Evolutionary conservation across 2,888 invertebrate species (phyloP).

Genomic region (Ashinkailepas kermadecensis): DNA sequence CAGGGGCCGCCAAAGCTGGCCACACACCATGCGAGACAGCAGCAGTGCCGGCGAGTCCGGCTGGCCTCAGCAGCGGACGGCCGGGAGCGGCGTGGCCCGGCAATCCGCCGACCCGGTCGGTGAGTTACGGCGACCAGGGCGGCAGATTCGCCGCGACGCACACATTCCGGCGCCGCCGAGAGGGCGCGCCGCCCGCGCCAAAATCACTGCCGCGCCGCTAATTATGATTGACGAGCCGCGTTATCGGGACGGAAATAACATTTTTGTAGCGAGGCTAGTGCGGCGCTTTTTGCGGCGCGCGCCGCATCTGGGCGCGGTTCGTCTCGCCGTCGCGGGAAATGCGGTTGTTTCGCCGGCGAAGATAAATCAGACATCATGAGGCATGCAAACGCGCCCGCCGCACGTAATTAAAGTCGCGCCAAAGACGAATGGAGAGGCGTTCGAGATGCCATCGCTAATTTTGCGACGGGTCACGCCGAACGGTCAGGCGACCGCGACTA

Average conservation of each 20-base stretch:
- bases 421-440: neutral
- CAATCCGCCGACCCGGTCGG: neutral
- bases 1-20: too few species aligned
- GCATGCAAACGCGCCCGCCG: neutral
- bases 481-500: neutral
- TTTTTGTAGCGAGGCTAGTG: slow-evolving; percentile 5
- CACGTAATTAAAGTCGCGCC: neutral
- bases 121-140: too few species aligned
- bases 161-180: too few species aligned
- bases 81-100: neutral
- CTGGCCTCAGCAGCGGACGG: too few species aligned
- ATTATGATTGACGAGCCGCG: neutral
- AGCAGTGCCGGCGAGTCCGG: too few species aligned
- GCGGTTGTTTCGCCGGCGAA: neutral
- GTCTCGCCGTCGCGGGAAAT: neutral
- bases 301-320: neutral
- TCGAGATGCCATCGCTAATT: slow-evolving; percentile 14
- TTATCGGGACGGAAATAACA: slow-evolving; percentile 19
- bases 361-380: slow-evolving; percentile 10
- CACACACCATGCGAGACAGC: too few species aligned
- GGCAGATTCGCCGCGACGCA: too few species aligned
- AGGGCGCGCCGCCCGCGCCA: neutral
- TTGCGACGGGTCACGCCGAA: neutral
- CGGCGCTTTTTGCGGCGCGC: neutral
- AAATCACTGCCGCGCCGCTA: neutral